Base-by-base conservation (phyloP, 1,140 invertebrate species). In the Aricia agestis region DNA sequence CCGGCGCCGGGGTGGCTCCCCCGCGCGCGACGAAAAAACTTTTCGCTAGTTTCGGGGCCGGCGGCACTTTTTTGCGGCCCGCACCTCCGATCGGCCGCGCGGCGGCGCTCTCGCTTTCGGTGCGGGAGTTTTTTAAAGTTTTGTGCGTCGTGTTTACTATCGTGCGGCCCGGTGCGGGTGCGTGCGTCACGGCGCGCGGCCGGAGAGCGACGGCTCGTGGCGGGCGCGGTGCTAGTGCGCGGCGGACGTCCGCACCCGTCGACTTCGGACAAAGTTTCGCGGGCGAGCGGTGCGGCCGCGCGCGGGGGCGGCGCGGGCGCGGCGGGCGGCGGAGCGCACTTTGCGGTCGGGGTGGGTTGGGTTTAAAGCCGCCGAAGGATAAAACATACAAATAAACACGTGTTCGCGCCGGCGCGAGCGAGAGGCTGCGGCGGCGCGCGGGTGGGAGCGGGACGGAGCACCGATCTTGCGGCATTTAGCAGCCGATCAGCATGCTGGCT, bases 301-400 rank as follows among this genome's bases (percentile, higher is more conserved):
- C 88, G 86, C 85, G 83, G 84, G 82, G 84, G 87, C 82, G 84
- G 82, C 84, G 86, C 86, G 85, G 85, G 84, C 82, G 85, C 83
- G 83, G 80, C 82, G 85, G 82, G 87, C 81, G 89, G 83, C 81
- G 88, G 89, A 83, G 85, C 86, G 84, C 85, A 87, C 86, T 91
- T 87, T 92, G 91, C 90, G 91, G 91, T 92, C 83, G 79, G 86
- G 82, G 91, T 90, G 91, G 91, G 91, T 90, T 91, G 91, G 91
- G 91, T 92, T 92, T 92, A 91, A 92, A 92, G 90, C 91, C 91
- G 89, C 91, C 89, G 90, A 92, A 92, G 91, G 91, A 92, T 92
- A 92, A 92, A 92, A 92, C 91, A 92, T 92, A 92, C 91, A 92
- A 92, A 92, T 92, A 92, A 92, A 92, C 91, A 92, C 89, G 91